A percentile compares a stretch with the other conserved stretches of the same genome.
phyloP scores from a whole-genome alignment of 2,113 vertebrate genomes.

The Cinclus mexicanus region DNA sequence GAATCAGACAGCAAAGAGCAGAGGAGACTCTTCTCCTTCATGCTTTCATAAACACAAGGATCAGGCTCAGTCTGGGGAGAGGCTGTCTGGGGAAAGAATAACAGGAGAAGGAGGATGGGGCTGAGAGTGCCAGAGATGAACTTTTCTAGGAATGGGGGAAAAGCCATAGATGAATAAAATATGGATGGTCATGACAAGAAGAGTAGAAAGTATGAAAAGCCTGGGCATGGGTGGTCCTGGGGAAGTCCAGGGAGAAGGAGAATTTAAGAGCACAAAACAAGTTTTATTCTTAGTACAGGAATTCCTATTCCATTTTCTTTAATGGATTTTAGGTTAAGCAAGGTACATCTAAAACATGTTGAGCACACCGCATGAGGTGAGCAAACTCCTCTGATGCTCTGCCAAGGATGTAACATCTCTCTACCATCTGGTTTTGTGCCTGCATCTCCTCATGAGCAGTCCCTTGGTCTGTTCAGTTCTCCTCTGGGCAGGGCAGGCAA shows the following conservation, averaged over 20 bases:
- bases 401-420: background rate
- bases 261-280: background rate
- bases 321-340: background rate
- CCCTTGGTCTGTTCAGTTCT: background rate
- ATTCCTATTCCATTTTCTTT: background rate
- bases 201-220: background rate
- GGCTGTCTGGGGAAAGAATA: background rate
- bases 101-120: background rate
- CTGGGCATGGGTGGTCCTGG: background rate
- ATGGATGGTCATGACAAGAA: background rate
- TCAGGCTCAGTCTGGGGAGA: background rate
- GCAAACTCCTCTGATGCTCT: background rate
- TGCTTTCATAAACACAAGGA: background rate
- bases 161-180: background rate
- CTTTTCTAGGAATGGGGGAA: background rate
- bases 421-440: background rate
- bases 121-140: background rate
- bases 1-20: background rate
- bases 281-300: background rate
- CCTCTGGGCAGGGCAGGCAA: background rate
- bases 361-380: background rate
- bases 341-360: background rate
- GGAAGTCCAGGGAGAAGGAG: background rate
- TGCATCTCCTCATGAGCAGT: fast-evolving
- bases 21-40: background rate